Percentiles rank a stretch among this genome's conserved stretches.
These are phyloP conservation scores for Vollenhovia emeryi DNA, from an alignment of 1,140 invertebrate genomes.

Conservation along the genomic window DNA sequence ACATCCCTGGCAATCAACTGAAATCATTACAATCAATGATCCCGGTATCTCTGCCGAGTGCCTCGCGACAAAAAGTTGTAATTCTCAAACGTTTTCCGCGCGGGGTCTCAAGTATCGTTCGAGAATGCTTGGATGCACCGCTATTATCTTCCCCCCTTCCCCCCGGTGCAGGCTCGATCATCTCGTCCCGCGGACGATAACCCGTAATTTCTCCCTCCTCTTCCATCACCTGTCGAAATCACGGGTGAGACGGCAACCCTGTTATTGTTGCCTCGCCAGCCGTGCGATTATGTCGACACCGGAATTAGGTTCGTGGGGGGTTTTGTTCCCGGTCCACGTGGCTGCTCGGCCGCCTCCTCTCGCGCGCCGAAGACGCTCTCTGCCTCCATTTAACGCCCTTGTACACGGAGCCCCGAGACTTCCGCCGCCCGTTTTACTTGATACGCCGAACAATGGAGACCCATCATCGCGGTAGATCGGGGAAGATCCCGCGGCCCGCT, in stretches of 20 bases:
- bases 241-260: not conserved
- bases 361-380: constrained; percentile 23
- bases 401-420: constrained; percentile 19
- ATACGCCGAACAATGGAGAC: constrained; percentile 64
- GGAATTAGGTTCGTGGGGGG: constrained; percentile 39
- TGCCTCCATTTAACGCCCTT: constrained; percentile 38
- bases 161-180: constrained; percentile 43
- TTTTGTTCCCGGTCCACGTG: not conserved
- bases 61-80: constrained; percentile 31
- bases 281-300: constrained; percentile 42
- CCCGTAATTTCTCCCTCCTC: constrained; percentile 30
- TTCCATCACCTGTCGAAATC: constrained; percentile 51
- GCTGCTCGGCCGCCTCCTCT: not conserved
- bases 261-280: constrained; percentile 47
- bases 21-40: constrained; percentile 13
- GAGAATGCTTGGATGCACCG: constrained; percentile 56
- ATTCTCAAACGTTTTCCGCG: constrained; percentile 34
- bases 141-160: too few relatives aligned
- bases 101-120: not conserved
- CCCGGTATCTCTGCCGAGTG: not conserved
- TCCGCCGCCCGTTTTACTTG: constrained; percentile 42
- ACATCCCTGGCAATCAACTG: not conserved
- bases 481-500: constrained; percentile 49
- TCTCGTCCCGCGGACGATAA: constrained; percentile 34
- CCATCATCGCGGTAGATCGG: constrained; percentile 64